phyloP scores from a whole-genome alignment of 2,113 vertebrate species.

The Pedionomus torquatus region DNA sequence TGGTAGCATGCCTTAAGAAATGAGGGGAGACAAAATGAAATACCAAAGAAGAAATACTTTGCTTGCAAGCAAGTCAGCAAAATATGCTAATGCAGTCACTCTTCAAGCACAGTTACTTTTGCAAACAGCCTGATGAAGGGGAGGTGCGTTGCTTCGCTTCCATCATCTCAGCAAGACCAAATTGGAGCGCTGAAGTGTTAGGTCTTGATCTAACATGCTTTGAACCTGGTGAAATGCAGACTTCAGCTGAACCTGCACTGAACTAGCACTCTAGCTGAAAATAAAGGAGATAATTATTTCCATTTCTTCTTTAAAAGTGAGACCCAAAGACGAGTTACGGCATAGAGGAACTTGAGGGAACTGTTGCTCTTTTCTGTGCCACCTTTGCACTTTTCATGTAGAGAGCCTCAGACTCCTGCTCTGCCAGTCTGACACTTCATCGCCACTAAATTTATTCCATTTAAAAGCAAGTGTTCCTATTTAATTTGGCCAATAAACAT shows the following conservation, averaged over 20 bases:
- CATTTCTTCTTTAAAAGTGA: background rate
- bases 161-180: rapidly evolving
- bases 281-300: background rate
- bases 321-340: background rate
- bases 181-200: background rate
- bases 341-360: background rate
- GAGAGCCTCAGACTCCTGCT: background rate
- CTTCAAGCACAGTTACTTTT: background rate
- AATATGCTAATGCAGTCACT: background rate
- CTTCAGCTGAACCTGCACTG: background rate
- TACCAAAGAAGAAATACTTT: background rate
- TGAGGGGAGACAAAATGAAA: background rate
- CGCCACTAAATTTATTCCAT: background rate
- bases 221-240: background rate
- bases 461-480: background rate
- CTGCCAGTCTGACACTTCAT: background rate
- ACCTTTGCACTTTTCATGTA: background rate
- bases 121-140: background rate
- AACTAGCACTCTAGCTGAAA: background rate
- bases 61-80: background rate
- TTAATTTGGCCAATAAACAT: background rate
- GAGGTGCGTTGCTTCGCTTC: background rate
- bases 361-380: background rate
- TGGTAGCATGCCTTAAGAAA: background rate
- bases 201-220: background rate